Evolutionary conservation across 2,888 invertebrate species (phyloP).

Genomic region (Zaprionus lineosus): DNA sequence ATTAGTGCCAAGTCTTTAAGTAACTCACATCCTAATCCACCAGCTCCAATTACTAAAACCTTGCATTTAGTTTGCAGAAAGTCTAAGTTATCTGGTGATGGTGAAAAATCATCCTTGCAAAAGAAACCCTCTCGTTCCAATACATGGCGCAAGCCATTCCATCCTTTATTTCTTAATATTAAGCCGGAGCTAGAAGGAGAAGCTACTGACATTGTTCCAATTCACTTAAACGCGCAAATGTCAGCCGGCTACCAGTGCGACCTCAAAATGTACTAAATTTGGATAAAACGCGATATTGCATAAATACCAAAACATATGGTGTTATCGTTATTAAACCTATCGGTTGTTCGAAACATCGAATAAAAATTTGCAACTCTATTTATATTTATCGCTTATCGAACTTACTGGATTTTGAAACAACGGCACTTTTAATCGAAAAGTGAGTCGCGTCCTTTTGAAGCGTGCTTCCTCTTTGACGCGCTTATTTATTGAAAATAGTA

Average conservation of each 20-base stretch:
- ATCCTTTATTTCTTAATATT: constrained; percentile 84
- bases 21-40: constrained; percentile 98
- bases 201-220: constrained; percentile 48
- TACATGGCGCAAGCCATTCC: constrained; percentile 92
- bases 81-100: constrained; percentile 91
- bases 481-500: constrained; percentile 24
- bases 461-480: constrained; percentile 51
- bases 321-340: no score
- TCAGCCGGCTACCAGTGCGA: no score
- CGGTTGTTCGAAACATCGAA: constrained; percentile 3
- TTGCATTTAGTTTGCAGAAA: constrained; percentile 93
- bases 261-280: constrained; percentile 8
- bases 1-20: constrained; percentile 97
- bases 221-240: not conserved
- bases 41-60: constrained; percentile 94
- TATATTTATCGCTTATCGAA: constrained; percentile 1
- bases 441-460: constrained; percentile 60
- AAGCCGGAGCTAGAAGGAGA: constrained; percentile 63
- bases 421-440: constrained; percentile 54
- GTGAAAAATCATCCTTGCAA: constrained; percentile 95
- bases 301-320: not conserved
- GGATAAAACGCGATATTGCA: no score
- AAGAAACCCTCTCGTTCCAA: constrained; percentile 96
- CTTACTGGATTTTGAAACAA: constrained; percentile 59
- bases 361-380: not conserved